Conservation (phyloP, 2,888 invertebrate genomes). For the Cryptus armator region DNA sequence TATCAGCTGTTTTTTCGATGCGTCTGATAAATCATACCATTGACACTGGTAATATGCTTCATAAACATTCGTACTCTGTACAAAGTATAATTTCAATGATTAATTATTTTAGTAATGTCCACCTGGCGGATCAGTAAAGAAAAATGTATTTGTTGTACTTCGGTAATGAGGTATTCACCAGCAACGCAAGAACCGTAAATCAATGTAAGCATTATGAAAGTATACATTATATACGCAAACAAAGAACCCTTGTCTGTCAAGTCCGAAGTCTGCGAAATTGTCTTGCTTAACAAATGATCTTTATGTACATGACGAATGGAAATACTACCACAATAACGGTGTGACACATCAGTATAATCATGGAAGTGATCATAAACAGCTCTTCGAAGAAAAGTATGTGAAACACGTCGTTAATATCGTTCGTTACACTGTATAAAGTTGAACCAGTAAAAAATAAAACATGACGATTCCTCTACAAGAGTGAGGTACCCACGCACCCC, state of each 20-base stretch:
- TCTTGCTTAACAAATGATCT: too few species aligned
- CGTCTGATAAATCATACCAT: slow-evolving; percentile 23
- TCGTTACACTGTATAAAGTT: background rate
- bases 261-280: slow-evolving; percentile 48
- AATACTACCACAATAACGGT: too few species aligned
- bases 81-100: background rate
- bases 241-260: slow-evolving; percentile 44
- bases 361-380: background rate
- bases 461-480: background rate
- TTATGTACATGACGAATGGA: too few species aligned
- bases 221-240: slow-evolving; percentile 48
- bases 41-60: slow-evolving; percentile 36
- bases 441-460: too few species aligned
- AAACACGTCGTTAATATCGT: slow-evolving; percentile 5
- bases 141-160: slow-evolving; percentile 40
- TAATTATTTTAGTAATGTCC: background rate
- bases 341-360: background rate
- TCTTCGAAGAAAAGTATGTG: background rate
- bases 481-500: background rate
- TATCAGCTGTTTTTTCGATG: slow-evolving; percentile 15
- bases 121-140: too few species aligned
- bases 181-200: slow-evolving; percentile 67
- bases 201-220: slow-evolving; percentile 49
- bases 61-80: slow-evolving; percentile 38
- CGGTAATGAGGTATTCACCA: slow-evolving; percentile 63